phyloP scores from a whole-genome alignment of 2,113 vertebrate species.

The Delphinus delphis region DNA sequence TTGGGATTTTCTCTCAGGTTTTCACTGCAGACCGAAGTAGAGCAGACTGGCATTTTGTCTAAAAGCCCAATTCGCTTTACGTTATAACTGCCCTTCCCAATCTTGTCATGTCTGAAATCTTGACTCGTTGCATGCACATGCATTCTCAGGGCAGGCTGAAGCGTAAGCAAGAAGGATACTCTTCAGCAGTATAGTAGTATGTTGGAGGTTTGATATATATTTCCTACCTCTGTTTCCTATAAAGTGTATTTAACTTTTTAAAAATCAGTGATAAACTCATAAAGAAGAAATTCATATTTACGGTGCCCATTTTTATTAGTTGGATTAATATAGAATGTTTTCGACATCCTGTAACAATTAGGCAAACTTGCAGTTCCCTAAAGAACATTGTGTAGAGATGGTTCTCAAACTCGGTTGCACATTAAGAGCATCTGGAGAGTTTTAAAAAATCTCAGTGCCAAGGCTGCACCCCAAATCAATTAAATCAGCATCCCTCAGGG shows the following conservation, averaged over 20 bases:
- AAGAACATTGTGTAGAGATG: neutral
- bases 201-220: neutral
- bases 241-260: neutral
- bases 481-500: neutral
- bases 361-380: neutral
- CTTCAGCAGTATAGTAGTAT: neutral
- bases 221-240: conserved; percentile 10
- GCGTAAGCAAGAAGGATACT: neutral
- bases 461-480: neutral
- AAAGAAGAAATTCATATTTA: conserved; percentile 28
- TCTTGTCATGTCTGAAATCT: conserved; percentile 75
- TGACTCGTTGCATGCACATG: conserved; percentile 67
- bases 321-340: neutral
- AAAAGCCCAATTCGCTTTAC: conserved; percentile 80
- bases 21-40: conserved; percentile 81
- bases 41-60: conserved; percentile 81
- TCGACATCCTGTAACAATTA: neutral
- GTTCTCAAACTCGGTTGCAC: neutral
- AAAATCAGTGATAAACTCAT: neutral
- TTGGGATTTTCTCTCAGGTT: conserved; percentile 84
- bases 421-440: neutral
- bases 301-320: neutral
- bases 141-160: neutral
- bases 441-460: neutral
- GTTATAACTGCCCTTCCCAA: conserved; percentile 68